phyloP scores from a whole-genome alignment of 2,888 invertebrate species.

The Cantharis rufa region DNA sequence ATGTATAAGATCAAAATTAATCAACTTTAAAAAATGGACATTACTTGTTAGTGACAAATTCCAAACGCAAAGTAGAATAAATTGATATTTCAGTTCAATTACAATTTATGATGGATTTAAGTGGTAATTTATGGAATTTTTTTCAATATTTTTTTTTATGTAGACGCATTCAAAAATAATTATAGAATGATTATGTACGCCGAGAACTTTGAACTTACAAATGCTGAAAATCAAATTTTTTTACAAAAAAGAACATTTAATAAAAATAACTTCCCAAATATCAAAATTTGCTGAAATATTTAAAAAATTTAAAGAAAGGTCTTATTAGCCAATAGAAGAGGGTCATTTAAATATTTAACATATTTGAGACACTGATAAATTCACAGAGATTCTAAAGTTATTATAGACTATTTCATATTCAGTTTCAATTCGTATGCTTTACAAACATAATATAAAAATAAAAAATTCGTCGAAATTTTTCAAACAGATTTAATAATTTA shows the following conservation, averaged over 20 bases:
- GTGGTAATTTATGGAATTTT: neutral
- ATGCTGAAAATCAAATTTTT: neutral
- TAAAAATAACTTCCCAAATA: neutral
- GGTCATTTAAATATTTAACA: neutral
- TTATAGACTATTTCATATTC: constrained; percentile 1
- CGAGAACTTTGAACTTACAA: neutral
- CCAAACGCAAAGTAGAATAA: neutral
- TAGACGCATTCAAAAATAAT: neutral
- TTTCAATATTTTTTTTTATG: neutral
- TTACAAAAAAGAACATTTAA: neutral
- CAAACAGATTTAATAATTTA: constrained; percentile 37
- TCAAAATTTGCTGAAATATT: neutral
- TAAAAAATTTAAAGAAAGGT: neutral
- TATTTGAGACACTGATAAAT: neutral
- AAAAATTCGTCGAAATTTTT: neutral
- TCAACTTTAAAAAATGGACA: neutral
- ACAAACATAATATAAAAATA: neutral
- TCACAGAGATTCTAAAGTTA: neutral
- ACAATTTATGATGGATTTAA: neutral
- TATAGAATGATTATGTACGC: neutral
- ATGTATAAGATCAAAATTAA: constrained; percentile 6
- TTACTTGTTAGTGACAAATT: constrained; percentile 2
- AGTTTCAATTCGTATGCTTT: constrained; percentile 1
- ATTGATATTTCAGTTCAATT: constrained; percentile 1
- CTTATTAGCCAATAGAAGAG: neutral